phyloP scores from a whole-genome alignment of 2,113 vertebrate genomes.

The Trochalopteron elliotii region DNA sequence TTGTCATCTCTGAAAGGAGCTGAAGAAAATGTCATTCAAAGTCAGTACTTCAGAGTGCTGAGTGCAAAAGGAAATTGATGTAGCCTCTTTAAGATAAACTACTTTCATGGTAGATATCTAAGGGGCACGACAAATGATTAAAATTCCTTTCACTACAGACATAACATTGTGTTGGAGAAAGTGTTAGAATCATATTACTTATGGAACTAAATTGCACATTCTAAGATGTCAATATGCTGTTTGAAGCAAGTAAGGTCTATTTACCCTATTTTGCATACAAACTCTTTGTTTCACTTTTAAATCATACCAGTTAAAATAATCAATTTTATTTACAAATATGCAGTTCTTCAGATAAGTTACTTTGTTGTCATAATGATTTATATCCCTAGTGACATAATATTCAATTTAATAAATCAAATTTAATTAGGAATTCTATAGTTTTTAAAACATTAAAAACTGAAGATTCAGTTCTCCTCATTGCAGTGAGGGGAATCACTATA shows the following conservation, averaged over 20 bases:
- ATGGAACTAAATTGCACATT: neutral
- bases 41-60: neutral
- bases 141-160: slow-evolving; percentile 1
- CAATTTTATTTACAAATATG: neutral
- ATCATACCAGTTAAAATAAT: neutral
- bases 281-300: slow-evolving; percentile 1
- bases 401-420: slow-evolving; percentile 47
- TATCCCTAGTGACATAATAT: slow-evolving; percentile 25
- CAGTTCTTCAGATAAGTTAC: slow-evolving; percentile 5
- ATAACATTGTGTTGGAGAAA: neutral
- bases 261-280: neutral
- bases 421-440: slow-evolving; percentile 21
- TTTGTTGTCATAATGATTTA: slow-evolving; percentile 15
- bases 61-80: slow-evolving; percentile 22
- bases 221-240: neutral
- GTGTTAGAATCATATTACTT: neutral
- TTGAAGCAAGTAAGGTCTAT: neutral
- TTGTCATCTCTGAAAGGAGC: slow-evolving; percentile 36
- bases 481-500: neutral
- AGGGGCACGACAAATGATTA: neutral
- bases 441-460: slow-evolving; percentile 34
- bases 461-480: neutral
- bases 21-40: slow-evolving; percentile 34
- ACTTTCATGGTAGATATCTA: neutral
- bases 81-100: neutral